Evolutionary conservation across 2,888 invertebrate genomes (phyloP), one percentile per base, ranked within the genome.

Genomic region (Cataglyphis albicans): DNA sequence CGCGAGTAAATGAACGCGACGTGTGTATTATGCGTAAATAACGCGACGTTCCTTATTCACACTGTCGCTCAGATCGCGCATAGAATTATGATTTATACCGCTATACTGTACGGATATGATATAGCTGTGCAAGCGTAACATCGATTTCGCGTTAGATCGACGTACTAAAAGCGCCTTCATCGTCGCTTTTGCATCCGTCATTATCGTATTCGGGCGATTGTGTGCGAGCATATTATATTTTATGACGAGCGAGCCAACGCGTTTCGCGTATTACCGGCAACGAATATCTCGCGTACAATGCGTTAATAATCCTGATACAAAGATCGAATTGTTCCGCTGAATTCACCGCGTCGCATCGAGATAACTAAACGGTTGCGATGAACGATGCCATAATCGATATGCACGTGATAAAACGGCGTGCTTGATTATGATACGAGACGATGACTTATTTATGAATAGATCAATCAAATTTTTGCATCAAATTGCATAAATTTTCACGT

Each of bases 61-160:
- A 70, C 44, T 15, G 78, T 25, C 44, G 59, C 44, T 44, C 44
- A 55, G 55, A 67, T 70, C n/a, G 52, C 48, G 6, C 68, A 48
- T 68, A 29, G 73, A 70, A 80, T 78, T 59, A 44, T 78, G 73
- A 73, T 80, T 59, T 59, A 73, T 44, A 73, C 35, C 57, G 29
- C 32, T 18, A 29, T 29, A 29, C 29, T 44, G 10, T 52, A 52
- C 7, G 41, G 9, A 10, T 12, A 72, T 32, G 9, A 10, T 12
- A 72, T 41, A 29, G 44, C 44, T 32, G 41, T 32, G 41, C 21
- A 9, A 41, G 29, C 41, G 70, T 44, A 32, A 78, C 57, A 32
- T 78, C 32, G 44, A 55, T 57, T 59, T 73, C 59, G 72, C 18
- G 29, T 70, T 44, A 76, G 25, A 12, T 52, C 68, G 68, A 75